These are phyloP conservation scores for Anthoptus insignis DNA, from an alignment of 2,888 invertebrate species.

Conservation along the genomic window DNA sequence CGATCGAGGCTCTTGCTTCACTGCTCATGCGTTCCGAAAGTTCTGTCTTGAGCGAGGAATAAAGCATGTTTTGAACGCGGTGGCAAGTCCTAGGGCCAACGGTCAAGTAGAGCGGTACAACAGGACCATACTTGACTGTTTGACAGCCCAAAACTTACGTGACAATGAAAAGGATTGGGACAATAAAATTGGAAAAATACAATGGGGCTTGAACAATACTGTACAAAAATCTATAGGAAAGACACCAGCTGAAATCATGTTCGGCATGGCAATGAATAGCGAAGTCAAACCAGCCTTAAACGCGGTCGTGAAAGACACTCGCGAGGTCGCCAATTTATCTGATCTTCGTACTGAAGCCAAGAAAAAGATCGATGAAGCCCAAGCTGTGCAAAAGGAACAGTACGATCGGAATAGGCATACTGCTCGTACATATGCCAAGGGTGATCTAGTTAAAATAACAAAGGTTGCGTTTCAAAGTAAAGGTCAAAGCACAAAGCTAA, in stretches of 20 bases:
- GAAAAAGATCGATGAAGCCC: neutral
- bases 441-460: neutral
- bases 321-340: too few species aligned
- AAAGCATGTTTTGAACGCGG: neutral
- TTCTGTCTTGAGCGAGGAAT: neutral
- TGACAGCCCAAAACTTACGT: neutral
- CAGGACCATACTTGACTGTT: neutral
- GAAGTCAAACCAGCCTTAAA: neutral
- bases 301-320: neutral
- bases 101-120: neutral
- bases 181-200: neutral
- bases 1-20: neutral
- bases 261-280: neutral
- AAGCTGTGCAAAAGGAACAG: neutral
- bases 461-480: slow-evolving; percentile 12
- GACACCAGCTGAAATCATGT: neutral
- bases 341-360: too few species aligned
- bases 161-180: neutral
- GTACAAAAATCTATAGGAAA: neutral
- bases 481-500: slow-evolving; percentile 21
- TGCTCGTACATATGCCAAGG: neutral
- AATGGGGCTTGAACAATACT: neutral
- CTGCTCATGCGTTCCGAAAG: neutral
- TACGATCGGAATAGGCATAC: neutral
- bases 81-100: neutral